Percentiles rank a stretch among this genome's conserved stretches.
Evolutionary conservation across 2,113 vertebrate species (phyloP).

Genomic region (Thomomys bottae): DNA sequence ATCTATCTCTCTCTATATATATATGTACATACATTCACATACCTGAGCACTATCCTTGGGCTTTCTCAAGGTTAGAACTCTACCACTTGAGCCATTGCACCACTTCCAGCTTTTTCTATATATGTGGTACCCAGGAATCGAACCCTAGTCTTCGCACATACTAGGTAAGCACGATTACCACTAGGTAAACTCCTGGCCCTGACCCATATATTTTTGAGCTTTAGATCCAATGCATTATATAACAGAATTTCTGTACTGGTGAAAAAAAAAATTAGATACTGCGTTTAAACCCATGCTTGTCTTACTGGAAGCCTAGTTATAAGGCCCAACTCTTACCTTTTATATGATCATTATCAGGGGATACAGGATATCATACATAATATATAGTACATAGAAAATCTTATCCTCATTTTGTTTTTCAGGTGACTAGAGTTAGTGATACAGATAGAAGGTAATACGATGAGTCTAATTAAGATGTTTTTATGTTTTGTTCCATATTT

Average conservation of each 20-base stretch:
- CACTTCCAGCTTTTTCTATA: too few species aligned
- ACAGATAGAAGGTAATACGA: background rate
- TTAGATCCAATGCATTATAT: background rate
- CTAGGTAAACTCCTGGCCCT: too few species aligned
- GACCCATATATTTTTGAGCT: too few species aligned
- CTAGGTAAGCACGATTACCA: too few species aligned
- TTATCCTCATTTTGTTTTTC: slow-evolving; percentile 37
- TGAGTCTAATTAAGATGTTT: background rate
- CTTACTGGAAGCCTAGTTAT: slow-evolving; percentile 16
- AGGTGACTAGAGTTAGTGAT: background rate
- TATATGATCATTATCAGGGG: background rate
- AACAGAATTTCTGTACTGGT: slow-evolving; percentile 20
- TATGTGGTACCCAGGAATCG: too few species aligned
- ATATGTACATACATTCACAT: too few species aligned
- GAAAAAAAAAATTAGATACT: slow-evolving; percentile 24
- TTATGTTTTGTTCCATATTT: slow-evolving; percentile 29
- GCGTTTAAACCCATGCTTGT: slow-evolving; percentile 36
- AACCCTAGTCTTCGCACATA: too few species aligned
- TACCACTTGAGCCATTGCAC: too few species aligned
- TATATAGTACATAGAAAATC: background rate
- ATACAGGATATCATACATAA: background rate
- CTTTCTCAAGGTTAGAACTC: too few species aligned
- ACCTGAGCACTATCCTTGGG: too few species aligned
- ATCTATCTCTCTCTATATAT: too few species aligned
- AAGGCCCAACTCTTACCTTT: background rate